Percentiles rank a stretch among this genome's conserved stretches.
Conservation (phyloP, 1,140 invertebrate species). For the Drosophila bocqueti region DNA sequence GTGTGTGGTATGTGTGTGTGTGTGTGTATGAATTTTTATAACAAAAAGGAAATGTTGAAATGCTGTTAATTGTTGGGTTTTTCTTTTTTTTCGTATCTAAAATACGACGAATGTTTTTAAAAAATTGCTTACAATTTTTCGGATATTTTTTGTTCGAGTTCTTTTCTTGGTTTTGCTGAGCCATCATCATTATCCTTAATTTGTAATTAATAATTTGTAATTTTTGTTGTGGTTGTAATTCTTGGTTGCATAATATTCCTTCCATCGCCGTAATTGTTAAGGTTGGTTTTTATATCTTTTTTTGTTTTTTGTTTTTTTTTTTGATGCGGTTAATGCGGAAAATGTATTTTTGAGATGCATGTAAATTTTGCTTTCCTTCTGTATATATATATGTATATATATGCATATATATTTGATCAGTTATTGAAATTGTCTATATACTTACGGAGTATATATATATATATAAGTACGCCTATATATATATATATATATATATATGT, state of each 20-base stretch:
- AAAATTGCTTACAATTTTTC: slow-evolving; percentile 72
- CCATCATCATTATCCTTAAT: slow-evolving; percentile 4
- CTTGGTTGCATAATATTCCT: slow-evolving; percentile 29
- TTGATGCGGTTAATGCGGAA: slow-evolving; percentile 67
- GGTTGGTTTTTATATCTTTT: slow-evolving; percentile 39
- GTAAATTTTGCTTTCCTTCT: slow-evolving; percentile 63
- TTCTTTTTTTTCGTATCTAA: slow-evolving; percentile 47
- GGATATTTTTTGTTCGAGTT: slow-evolving; percentile 37
- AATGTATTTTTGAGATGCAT: slow-evolving; percentile 75
- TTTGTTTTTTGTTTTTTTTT: slow-evolving; percentile 43
- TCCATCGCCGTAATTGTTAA: slow-evolving; percentile 47
- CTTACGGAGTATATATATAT: slow-evolving; percentile 50
- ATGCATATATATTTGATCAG: slow-evolving; percentile 59
- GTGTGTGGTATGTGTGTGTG: slow-evolving; percentile 13
- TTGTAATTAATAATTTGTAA: slow-evolving; percentile 36
- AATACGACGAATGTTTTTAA: slow-evolving; percentile 76
- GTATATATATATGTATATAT: slow-evolving; percentile 30
- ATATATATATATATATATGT: neutral
- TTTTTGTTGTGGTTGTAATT: slow-evolving; percentile 22
- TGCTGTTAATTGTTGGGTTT: slow-evolving; percentile 2
- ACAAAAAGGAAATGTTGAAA: slow-evolving; percentile 34
- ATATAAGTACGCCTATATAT: slow-evolving; percentile 35
- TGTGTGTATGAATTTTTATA: slow-evolving; percentile 7
- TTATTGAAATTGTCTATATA: slow-evolving; percentile 75
- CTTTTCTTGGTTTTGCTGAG: slow-evolving; percentile 3